Base-by-base conservation (phyloP, 2,797 vertebrate species). In the Cyclopterus lumpus region DNA sequence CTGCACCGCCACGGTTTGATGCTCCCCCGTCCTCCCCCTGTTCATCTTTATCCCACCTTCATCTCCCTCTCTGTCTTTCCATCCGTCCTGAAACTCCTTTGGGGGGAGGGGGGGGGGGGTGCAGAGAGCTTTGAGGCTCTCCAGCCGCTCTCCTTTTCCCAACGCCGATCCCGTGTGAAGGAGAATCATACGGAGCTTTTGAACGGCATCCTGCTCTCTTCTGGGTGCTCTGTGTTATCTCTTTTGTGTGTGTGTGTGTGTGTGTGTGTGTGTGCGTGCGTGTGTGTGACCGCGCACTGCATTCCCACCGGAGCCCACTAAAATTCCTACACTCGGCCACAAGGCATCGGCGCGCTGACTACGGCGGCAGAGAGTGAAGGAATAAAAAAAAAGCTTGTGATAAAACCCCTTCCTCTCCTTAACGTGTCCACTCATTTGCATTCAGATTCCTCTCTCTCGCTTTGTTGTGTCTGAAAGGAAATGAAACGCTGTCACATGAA, bases 1-100 rank as follows among this genome's bases (percentile, higher is more conserved):
- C 67, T 46, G 59, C 72, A 32, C 54, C 4, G 38, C 72, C 72
- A 62, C 79, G 79, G 70, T 81, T 82, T 87, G 74, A 83, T 84
- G 79, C 73, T 75, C 67, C 80, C 77, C 80, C 79, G 73, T 88
- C 80, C 68, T 84, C 57, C 61, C 44, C 75, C 75, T 82, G 80
- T 80, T 85, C 51, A 32, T 88, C 86, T 84, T 84, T 77, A 87
- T 82, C 83, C 83, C 70, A 51, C 80, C 76, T 89, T 90, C 79
- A 85, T 88, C 85, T 82, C 69, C 62, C 64, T 32, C 71, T 62
- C 74, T 36, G 61, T 85, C 79, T 75, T 63, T 65, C 68, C 68
- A 58, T 76, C 71, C 67, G 28, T 78, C 79, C n/a, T n/a, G n/a
- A n/a, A 22, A 22, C 22, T 22, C 22, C 22, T 22, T 22, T n/a